A percentile compares a stretch with the other conserved stretches of the same genome.
phyloP scores from a whole-genome alignment of 2,113 vertebrate genomes.

The Sciurus niger region DNA sequence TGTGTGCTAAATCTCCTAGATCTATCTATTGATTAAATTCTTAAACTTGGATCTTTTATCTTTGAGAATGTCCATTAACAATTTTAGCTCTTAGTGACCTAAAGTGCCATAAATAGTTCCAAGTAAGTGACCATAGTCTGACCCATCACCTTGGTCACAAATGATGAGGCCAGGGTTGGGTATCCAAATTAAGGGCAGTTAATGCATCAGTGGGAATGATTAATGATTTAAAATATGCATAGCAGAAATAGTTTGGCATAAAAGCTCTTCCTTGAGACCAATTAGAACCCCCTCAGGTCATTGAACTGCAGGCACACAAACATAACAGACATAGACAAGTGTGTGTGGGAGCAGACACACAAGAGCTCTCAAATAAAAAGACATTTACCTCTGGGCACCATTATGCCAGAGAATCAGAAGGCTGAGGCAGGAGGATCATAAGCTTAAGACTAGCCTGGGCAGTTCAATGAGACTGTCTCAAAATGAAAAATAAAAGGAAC shows the following conservation, averaged over 20 bases:
- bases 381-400: not conserved
- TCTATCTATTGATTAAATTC: not conserved
- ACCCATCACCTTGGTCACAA: not conserved
- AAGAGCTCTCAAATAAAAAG: not conserved
- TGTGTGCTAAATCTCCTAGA: not conserved
- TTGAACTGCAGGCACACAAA: not conserved
- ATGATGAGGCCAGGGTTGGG: not conserved
- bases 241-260: not conserved
- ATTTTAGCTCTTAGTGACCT: not conserved
- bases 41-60: not conserved
- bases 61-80: conserved; percentile 32
- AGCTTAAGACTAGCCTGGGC: no score
- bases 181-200: not conserved
- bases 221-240: not conserved
- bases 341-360: not conserved
- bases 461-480: no score
- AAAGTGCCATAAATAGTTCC: not conserved
- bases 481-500: no score
- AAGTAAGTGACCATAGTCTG: not conserved
- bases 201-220: not conserved
- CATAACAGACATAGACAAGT: not conserved
- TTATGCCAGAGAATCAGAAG: no score
- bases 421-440: no score
- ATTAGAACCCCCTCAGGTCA: not conserved
- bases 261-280: not conserved